Evolutionary conservation across 2,797 vertebrate genomes (phyloP).

Genomic region (Moxostoma hubbsi): DNA sequence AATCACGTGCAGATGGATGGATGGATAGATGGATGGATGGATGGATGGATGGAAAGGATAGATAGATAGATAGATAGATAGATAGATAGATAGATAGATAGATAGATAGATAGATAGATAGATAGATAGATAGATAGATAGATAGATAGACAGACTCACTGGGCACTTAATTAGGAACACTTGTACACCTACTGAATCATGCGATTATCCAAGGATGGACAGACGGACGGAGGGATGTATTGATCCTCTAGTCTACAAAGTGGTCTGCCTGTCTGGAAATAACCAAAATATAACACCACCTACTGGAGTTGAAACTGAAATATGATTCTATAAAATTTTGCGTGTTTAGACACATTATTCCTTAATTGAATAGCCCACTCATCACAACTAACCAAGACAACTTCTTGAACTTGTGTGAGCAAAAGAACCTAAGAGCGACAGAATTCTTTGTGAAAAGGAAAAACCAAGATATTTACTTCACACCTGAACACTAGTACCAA

Average conservation of each 20-base stretch:
- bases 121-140: not conserved
- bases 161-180: no score
- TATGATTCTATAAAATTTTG: no score
- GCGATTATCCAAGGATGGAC: not conserved
- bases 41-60: not conserved
- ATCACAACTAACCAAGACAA: no score
- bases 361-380: no score
- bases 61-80: not conserved
- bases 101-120: not conserved
- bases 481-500: constrained; percentile 9
- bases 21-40: not conserved
- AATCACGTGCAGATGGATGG: not conserved
- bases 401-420: not conserved
- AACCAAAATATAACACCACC: constrained; percentile 42
- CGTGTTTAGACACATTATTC: no score
- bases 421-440: not conserved
- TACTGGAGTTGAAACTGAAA: no score
- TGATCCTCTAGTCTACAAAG: constrained; percentile 40
- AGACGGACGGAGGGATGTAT: not conserved
- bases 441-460: not conserved
- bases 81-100: not conserved
- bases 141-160: not conserved
- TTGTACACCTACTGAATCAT: no score
- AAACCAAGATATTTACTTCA: constrained; percentile 27
- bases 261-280: constrained; percentile 60